These are phyloP conservation scores for Heliangelus exortis DNA, from an alignment of 2,797 vertebrate genomes.

Conservation along the genomic window DNA sequence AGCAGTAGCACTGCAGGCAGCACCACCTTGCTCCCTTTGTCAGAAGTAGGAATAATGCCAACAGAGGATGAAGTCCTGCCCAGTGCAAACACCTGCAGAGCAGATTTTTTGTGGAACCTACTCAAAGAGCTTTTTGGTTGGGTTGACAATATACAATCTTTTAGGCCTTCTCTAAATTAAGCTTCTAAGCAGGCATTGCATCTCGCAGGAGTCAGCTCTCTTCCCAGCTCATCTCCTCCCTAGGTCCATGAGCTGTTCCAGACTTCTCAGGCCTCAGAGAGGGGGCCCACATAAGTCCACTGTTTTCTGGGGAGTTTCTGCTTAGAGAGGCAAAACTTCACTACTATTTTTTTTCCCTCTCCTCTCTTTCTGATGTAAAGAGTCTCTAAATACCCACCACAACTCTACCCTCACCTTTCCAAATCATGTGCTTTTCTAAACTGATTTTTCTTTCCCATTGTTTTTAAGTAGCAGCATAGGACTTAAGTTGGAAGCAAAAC, in stretches of 20 bases:
- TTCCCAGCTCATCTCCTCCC: neutral
- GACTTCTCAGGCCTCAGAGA: neutral
- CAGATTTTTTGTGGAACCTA: neutral
- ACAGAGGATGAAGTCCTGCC: neutral
- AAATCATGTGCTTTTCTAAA: neutral
- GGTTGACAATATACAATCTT: neutral
- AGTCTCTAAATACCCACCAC: neutral
- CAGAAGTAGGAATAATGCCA: fast-evolving
- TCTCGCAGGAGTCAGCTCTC: neutral
- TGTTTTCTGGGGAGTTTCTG: neutral
- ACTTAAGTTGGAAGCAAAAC: neutral
- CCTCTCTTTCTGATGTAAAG: neutral
- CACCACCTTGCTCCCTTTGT: neutral
- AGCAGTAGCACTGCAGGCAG: neutral
- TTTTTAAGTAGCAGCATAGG: neutral
- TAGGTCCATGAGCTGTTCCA: neutral
- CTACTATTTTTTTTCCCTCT: neutral
- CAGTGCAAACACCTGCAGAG: neutral
- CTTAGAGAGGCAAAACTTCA: neutral
- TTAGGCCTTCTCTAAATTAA: neutral
- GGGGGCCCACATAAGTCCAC: neutral
- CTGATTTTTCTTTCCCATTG: neutral
- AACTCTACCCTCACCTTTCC: neutral
- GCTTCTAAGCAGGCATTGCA: neutral
- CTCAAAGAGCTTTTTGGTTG: neutral